Percentiles rank a stretch among this genome's conserved stretches.
These are phyloP conservation scores for Pantherophis vulpinus DNA, from an alignment of 2,797 vertebrate genomes.

Conservation along the genomic window DNA sequence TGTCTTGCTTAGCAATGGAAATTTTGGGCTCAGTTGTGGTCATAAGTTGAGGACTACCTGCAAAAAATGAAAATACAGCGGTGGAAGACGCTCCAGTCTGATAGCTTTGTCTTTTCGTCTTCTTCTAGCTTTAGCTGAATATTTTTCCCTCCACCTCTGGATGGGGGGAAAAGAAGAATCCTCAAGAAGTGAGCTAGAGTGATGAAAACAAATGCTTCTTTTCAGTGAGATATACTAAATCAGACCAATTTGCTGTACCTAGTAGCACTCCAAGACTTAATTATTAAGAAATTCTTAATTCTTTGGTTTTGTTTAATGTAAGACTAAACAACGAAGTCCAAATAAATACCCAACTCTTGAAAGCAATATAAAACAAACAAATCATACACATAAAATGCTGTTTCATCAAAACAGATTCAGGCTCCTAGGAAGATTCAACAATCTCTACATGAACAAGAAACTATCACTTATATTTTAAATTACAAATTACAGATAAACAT, in stretches of 20 bases:
- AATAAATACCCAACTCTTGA: background rate
- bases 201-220: background rate
- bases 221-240: background rate
- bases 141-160: background rate
- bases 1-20: background rate
- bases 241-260: background rate
- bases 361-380: background rate
- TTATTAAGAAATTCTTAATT: background rate
- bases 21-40: no score
- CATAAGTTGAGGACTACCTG: no score
- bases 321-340: background rate
- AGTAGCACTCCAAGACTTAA: background rate
- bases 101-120: background rate
- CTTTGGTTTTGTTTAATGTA: background rate
- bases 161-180: background rate
- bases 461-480: background rate
- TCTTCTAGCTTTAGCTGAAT: background rate
- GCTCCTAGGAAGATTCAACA: background rate
- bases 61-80: background rate
- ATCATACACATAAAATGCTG: background rate
- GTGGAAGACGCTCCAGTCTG: background rate
- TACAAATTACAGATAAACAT: background rate
- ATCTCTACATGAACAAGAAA: background rate
- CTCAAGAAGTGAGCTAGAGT: background rate
- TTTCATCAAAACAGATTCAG: background rate